Evolutionary conservation across 1,140 invertebrate species (phyloP).

Genomic region (Pemphigus obesinymphae): DNA sequence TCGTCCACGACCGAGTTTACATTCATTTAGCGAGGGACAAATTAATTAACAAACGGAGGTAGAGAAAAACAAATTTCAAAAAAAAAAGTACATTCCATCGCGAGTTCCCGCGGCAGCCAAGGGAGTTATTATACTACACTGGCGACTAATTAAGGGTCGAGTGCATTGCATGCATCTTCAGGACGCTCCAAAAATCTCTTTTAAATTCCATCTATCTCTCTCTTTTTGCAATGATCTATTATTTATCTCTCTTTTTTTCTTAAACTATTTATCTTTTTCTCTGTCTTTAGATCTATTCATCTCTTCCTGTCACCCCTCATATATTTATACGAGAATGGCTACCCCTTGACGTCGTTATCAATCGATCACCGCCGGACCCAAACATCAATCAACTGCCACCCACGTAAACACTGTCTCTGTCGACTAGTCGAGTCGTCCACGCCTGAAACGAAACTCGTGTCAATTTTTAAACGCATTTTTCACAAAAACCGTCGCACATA

Average conservation of each 20-base stretch:
- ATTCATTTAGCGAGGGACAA: not conserved
- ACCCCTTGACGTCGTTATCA: not conserved
- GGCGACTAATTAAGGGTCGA: not conserved
- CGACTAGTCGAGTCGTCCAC: not conserved
- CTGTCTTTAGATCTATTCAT: too few relatives aligned
- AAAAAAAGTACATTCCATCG: too few relatives aligned
- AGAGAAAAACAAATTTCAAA: too few relatives aligned
- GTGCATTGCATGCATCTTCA: not conserved
- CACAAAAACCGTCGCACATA: too few relatives aligned
- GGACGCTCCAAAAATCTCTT: not conserved
- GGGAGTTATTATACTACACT: not conserved
- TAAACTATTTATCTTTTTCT: too few relatives aligned
- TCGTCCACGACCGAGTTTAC: too few relatives aligned
- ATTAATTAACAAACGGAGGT: not conserved
- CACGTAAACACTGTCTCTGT: not conserved
- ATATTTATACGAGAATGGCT: too few relatives aligned
- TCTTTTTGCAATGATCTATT: too few relatives aligned
- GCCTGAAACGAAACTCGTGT: not conserved
- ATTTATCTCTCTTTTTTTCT: too few relatives aligned
- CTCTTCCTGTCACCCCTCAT: not conserved
- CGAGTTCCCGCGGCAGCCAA: not conserved
- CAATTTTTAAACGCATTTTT: not conserved
- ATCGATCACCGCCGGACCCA: conserved; percentile 15
- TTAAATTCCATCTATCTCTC: not conserved
- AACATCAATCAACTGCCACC: conserved; percentile 4